A percentile compares a stretch with the other conserved stretches of the same genome.
Evolutionary conservation across 2,797 vertebrate species (phyloP).

Genomic region (Lepus oiostolus): DNA sequence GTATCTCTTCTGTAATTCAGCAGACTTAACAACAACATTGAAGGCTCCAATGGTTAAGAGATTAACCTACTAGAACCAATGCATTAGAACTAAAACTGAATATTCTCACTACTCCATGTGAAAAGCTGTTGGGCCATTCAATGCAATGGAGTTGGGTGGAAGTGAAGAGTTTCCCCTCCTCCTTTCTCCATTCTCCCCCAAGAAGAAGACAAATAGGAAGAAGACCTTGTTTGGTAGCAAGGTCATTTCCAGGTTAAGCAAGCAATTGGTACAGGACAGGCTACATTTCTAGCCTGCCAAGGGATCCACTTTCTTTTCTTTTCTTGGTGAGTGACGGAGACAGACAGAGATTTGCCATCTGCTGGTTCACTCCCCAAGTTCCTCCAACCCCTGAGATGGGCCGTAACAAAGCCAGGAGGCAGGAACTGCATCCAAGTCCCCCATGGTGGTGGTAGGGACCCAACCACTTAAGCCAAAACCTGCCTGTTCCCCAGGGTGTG

Average conservation of each 20-base stretch:
- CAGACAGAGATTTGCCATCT: too few species aligned
- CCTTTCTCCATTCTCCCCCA: constrained; percentile 28
- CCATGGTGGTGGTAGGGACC: too few species aligned
- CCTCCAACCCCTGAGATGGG: too few species aligned
- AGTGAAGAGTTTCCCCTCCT: not conserved
- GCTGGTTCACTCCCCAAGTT: too few species aligned
- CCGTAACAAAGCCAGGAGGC: too few species aligned
- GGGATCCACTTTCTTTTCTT: not conserved
- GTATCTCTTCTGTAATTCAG: constrained; percentile 75
- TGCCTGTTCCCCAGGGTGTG: too few species aligned
- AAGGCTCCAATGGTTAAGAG: constrained; percentile 77
- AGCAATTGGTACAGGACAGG: not conserved
- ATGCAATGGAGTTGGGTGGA: not conserved
- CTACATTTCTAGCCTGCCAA: not conserved
- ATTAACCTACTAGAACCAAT: constrained; percentile 78
- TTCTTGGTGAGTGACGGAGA: too few species aligned
- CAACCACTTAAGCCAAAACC: too few species aligned
- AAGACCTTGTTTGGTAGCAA: constrained; percentile 16
- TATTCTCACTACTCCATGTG: constrained; percentile 63
- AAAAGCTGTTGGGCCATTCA: constrained; percentile 43
- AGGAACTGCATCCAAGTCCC: too few species aligned
- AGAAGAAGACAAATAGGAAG: not conserved
- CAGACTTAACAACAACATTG: constrained; percentile 71
- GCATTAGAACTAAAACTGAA: constrained; percentile 81
- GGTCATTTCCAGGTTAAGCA: not conserved